phyloP scores from a whole-genome alignment of 1,140 invertebrate species.

The Drosophila mauritiana region DNA sequence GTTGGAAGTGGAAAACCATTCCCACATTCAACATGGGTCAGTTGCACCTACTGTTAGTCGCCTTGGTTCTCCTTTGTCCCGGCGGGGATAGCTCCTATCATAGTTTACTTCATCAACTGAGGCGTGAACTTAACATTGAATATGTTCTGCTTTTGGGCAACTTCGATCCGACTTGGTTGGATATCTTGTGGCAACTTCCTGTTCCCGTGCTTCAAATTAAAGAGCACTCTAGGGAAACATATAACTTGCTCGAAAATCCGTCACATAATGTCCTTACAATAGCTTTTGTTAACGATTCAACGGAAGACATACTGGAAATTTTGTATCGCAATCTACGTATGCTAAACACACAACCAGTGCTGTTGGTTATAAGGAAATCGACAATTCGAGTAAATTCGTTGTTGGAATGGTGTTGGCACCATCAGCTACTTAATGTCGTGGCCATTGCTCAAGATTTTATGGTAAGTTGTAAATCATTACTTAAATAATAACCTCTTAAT shows the following conservation, averaged over 20 bases:
- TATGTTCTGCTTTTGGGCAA: constrained; percentile 36
- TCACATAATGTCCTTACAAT: constrained; percentile 40
- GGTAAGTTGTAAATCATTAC: constrained; percentile 21
- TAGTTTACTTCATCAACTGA: constrained; percentile 22
- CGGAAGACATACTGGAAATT: constrained; percentile 25
- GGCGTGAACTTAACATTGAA: constrained; percentile 30
- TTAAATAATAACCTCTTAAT: background rate
- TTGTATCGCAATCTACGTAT: constrained; percentile 18
- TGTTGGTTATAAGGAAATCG: constrained; percentile 29
- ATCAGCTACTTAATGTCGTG: constrained; percentile 60
- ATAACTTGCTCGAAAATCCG: constrained; percentile 13
- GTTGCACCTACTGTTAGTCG: constrained; percentile 13
- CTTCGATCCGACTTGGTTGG: background rate
- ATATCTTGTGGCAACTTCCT: constrained; percentile 22
- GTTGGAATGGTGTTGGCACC: constrained; percentile 56
- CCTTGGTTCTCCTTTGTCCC: background rate
- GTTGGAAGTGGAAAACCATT: background rate
- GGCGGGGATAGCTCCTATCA: background rate
- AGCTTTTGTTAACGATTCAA: constrained; percentile 18
- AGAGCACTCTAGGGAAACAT: background rate
- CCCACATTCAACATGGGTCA: constrained; percentile 25
- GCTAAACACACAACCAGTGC: constrained; percentile 42
- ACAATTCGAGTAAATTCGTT: constrained; percentile 8
- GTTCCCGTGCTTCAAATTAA: constrained; percentile 46
- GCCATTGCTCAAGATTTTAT: constrained; percentile 49